These are phyloP conservation scores for Microhierax caerulescens DNA, from an alignment of 2,797 vertebrate species.

Conservation along the genomic window DNA sequence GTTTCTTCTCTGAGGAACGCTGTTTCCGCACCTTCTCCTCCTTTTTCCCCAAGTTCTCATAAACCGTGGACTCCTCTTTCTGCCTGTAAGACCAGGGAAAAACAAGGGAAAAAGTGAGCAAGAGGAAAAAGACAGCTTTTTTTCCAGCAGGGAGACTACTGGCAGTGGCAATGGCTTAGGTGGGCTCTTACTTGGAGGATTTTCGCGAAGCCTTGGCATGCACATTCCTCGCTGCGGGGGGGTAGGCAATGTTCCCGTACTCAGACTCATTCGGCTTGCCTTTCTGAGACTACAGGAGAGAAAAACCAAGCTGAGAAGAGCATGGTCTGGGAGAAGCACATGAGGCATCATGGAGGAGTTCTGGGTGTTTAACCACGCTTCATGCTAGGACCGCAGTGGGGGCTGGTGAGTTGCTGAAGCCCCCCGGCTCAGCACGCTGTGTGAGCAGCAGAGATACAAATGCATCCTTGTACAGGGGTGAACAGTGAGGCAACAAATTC, in stretches of 20 bases:
- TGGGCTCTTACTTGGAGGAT: conserved; percentile 87
- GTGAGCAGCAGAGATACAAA: background rate
- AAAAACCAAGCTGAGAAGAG: background rate
- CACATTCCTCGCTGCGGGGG: conserved; percentile 72
- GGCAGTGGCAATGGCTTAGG: background rate
- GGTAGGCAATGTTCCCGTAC: conserved; percentile 89
- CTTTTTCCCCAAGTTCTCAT: conserved; percentile 90
- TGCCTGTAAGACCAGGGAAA: conserved; percentile 71
- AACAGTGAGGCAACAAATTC: background rate
- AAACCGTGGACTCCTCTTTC: conserved; percentile 82
- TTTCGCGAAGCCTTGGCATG: conserved; percentile 81
- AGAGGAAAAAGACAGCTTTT: background rate
- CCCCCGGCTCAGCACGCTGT: background rate
- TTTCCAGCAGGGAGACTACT: background rate
- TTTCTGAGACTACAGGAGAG: conserved; percentile 68
- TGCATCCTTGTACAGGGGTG: background rate
- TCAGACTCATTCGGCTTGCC: conserved; percentile 79
- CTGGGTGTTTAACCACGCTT: background rate
- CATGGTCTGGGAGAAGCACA: background rate
- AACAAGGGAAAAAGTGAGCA: background rate
- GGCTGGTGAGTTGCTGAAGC: background rate
- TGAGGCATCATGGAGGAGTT: background rate
- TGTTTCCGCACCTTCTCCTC: conserved; percentile 84
- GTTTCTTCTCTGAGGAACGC: conserved; percentile 82
- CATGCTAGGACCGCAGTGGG: background rate